A percentile compares a stretch with the other conserved stretches of the same genome.
phyloP scores from a whole-genome alignment of 2,113 vertebrate species.

The Diglossa brunneiventris region DNA sequence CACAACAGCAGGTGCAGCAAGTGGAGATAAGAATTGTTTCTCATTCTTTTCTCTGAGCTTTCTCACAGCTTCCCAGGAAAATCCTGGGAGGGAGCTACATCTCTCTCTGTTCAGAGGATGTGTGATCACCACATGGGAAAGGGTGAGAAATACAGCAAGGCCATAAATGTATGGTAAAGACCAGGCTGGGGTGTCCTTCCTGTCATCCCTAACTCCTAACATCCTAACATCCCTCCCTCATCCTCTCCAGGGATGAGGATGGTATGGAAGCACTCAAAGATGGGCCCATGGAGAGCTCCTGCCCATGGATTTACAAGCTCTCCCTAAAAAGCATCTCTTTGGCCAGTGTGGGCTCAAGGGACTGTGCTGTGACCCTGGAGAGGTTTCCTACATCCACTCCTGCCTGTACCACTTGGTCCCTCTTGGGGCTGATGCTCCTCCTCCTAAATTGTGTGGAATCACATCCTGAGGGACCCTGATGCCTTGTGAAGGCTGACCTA shows the following conservation, averaged over 20 bases:
- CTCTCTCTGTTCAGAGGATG: too few species aligned
- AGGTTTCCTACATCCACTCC: fast-evolving
- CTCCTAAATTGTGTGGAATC: fast-evolving
- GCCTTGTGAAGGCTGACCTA: background rate
- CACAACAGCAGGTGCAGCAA: too few species aligned
- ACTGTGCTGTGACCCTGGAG: fast-evolving
- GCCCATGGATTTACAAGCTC: background rate
- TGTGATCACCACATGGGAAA: background rate
- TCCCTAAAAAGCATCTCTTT: background rate
- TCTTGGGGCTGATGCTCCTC: background rate
- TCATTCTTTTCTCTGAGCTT: too few species aligned
- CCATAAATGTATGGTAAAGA: background rate
- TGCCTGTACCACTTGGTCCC: background rate
- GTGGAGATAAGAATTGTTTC: too few species aligned
- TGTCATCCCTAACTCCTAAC: too few species aligned
- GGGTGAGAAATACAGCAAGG: background rate
- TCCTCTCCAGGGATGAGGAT: background rate
- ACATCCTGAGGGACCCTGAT: background rate
- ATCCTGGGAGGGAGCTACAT: too few species aligned
- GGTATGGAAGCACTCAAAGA: fast-evolving
- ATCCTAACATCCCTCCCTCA: too few species aligned
- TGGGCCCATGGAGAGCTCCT: background rate
- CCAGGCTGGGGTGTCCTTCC: background rate
- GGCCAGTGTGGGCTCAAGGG: background rate
- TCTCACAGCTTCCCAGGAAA: too few species aligned